phyloP scores from a whole-genome alignment of 2,888 invertebrate genomes.

The Dinocampus coccinellae region DNA sequence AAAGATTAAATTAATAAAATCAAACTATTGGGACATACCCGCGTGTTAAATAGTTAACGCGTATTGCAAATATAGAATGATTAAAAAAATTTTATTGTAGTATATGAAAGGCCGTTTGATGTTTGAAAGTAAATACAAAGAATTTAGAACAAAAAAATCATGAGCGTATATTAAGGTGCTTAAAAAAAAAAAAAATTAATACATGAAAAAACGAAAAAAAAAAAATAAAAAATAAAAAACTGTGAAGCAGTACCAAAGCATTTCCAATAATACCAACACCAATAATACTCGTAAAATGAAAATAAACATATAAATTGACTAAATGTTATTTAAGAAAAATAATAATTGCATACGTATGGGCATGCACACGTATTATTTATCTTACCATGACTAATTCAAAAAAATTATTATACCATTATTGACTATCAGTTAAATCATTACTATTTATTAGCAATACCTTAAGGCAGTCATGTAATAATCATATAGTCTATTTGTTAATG shows the following conservation, averaged over 20 bases:
- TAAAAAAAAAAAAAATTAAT: conserved; percentile 17
- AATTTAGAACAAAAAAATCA: conserved; percentile 11
- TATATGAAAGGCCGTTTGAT: conserved; percentile 52
- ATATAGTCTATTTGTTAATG: conserved; percentile 68
- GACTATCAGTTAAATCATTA: conserved; percentile 54
- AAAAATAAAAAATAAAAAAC: not conserved
- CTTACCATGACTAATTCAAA: conserved; percentile 44
- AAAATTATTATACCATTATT: conserved; percentile 51
- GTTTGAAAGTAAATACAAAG: conserved; percentile 54
- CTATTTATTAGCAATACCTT: conserved; percentile 61
- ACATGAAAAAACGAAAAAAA: conserved; percentile 8
- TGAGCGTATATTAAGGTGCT: conserved; percentile 52
- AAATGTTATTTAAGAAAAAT: conserved; percentile 45
- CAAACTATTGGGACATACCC: conserved; percentile 47
- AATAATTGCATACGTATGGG: conserved; percentile 46
- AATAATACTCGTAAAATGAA: conserved; percentile 52
- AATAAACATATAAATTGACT: conserved; percentile 42
- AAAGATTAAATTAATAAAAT: no score
- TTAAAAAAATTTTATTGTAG: conserved; percentile 44
- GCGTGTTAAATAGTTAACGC: conserved; percentile 46
- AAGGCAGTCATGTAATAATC: conserved; percentile 63
- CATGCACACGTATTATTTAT: conserved; percentile 49
- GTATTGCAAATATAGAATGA: conserved; percentile 46
- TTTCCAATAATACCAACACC: conserved; percentile 64
- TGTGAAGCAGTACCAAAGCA: conserved; percentile 50